These are phyloP conservation scores for Brachionus sp. DNA, from an alignment of 1,140 invertebrate genomes.

Conservation along the genomic window DNA sequence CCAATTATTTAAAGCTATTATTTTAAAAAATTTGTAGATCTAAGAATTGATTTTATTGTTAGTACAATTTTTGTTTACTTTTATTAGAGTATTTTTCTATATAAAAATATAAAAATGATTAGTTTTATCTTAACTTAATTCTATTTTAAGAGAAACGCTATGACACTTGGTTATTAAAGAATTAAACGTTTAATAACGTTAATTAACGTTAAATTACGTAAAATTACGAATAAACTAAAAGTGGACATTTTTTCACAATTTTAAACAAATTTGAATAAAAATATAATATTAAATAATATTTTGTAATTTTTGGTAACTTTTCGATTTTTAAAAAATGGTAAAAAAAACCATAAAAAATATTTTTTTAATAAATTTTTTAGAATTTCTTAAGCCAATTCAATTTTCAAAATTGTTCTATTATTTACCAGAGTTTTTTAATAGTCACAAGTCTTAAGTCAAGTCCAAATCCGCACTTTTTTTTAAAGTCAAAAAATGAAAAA, in stretches of 20 bases:
- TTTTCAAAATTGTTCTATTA: too few species aligned
- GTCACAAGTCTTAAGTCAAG: too few species aligned
- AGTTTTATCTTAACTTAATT: not conserved
- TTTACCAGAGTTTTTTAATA: too few species aligned
- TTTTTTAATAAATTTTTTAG: too few species aligned
- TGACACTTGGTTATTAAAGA: not conserved
- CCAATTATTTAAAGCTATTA: not conserved
- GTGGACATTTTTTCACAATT: not conserved
- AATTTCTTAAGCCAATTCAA: too few species aligned
- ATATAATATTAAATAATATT: not conserved
- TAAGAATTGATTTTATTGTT: not conserved
- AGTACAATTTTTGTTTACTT: not conserved
- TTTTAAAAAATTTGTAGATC: not conserved
- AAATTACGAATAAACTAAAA: not conserved
- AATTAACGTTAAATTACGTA: not conserved
- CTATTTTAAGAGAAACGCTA: not conserved
- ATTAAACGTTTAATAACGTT: too few species aligned
- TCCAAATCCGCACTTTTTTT: too few species aligned
- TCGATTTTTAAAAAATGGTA: too few species aligned
- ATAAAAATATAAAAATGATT: not conserved
- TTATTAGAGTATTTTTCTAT: not conserved
- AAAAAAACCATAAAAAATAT: too few species aligned
- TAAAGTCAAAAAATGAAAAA: too few species aligned
- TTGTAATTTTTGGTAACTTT: too few species aligned
- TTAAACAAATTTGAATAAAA: not conserved